Conservation (phyloP, 2,888 invertebrate species). For the Drosophila macrospina region DNA sequence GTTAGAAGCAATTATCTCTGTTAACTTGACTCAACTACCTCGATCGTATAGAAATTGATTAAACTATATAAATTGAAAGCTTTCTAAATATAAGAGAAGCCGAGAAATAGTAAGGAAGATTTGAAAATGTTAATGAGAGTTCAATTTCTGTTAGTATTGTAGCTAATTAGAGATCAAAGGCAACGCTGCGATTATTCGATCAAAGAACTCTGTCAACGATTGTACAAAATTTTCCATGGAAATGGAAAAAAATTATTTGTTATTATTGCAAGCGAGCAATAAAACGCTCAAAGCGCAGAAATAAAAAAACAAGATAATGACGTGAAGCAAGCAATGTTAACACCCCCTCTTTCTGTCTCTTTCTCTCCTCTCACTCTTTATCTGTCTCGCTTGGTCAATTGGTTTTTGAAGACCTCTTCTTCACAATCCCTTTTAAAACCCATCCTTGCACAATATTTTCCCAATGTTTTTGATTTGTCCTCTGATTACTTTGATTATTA, state of each 20-base stretch:
- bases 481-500: not conserved
- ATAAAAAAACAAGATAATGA: not conserved
- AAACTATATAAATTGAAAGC: not conserved
- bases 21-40: not conserved
- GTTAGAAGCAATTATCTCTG: not conserved
- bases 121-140: conserved; percentile 3
- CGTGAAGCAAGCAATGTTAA: not conserved
- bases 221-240: conserved; percentile 2
- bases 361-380: conserved; percentile 3
- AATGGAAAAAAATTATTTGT: not conserved
- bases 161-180: conserved; percentile 5
- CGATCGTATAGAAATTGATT: not conserved
- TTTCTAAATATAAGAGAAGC: not conserved
- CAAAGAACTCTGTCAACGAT: conserved; percentile 9
- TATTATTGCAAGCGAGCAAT: conserved; percentile 1
- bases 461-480: conserved; percentile 19
- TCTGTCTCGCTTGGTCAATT: not conserved
- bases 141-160: conserved; percentile 11
- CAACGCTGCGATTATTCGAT: conserved; percentile 3
- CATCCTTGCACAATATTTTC: not conserved
- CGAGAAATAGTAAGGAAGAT: not conserved
- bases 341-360: conserved; percentile 3
- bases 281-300: not conserved
- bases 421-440: not conserved
- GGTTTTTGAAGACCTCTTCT: not conserved